Conservation (phyloP, 2,113 vertebrate genomes). For the Scomber colias region DNA sequence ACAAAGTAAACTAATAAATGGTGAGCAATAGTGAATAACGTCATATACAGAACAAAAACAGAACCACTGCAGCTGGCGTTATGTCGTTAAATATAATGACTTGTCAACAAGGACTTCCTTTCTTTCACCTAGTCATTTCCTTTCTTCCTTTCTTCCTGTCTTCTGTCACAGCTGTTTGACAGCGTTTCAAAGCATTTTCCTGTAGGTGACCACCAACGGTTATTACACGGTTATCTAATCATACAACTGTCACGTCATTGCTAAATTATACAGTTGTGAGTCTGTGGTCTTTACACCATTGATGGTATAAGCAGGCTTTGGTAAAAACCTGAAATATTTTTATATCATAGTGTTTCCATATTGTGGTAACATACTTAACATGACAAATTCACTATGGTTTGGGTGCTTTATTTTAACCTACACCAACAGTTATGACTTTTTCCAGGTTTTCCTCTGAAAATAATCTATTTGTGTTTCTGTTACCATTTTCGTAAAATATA, state of each 20-base stretch:
- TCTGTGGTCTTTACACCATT: too few relatives aligned
- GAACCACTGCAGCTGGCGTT: not conserved
- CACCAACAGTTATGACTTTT: not conserved
- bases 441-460: not conserved
- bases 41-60: not conserved
- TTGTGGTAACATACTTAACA: not conserved
- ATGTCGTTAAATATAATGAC: not conserved
- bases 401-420: not conserved
- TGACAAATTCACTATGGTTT: not conserved
- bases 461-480: not conserved
- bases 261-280: too few relatives aligned
- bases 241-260: too few relatives aligned
- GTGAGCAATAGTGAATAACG: not conserved
- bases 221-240: too few relatives aligned
- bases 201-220: not conserved
- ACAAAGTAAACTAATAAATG: too few relatives aligned
- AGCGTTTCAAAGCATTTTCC: not conserved
- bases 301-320: too few relatives aligned
- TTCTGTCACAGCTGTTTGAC: slow-evolving; percentile 25
- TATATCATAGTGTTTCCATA: not conserved
- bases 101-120: slow-evolving; percentile 38
- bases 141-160: slow-evolving; percentile 52
- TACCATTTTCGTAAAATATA: too few relatives aligned
- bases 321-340: not conserved
- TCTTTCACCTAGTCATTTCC: slow-evolving; percentile 42